phyloP scores from a whole-genome alignment of 2,888 invertebrate genomes.

The Temnothorax ravouxi region DNA sequence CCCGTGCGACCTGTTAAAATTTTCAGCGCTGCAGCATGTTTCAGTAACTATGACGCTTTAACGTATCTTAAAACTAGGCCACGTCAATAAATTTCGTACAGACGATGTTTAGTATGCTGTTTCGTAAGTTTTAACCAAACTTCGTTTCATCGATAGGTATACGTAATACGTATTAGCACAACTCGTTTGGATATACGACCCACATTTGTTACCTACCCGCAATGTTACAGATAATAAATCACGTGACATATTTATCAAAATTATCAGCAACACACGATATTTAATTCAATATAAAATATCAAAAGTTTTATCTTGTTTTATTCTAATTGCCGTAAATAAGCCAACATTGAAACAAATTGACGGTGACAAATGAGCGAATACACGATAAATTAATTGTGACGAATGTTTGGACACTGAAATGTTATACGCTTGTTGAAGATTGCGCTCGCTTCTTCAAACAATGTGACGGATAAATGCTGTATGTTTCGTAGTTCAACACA shows the following conservation, averaged over 20 bases:
- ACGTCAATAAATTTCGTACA: background rate
- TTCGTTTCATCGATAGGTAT: background rate
- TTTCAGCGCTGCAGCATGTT: conserved; percentile 35
- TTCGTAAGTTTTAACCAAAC: background rate
- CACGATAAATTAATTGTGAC: conserved; percentile 1
- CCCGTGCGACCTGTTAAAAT: conserved; percentile 38
- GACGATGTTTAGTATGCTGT: background rate
- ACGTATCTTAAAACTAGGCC: conserved; percentile 23
- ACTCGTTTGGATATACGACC: background rate
- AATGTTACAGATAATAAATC: conserved; percentile 21
- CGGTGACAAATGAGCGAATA: conserved; percentile 7
- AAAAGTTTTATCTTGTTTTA: background rate
- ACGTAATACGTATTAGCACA: background rate
- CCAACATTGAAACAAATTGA: background rate
- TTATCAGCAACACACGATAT: background rate
- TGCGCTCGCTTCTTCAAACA: conserved; percentile 10
- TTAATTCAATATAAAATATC: conserved; percentile 9
- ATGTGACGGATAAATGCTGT: conserved; percentile 8
- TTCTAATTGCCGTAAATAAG: background rate
- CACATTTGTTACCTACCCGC: background rate
- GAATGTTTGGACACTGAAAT: conserved; percentile 21
- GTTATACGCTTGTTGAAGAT: background rate
- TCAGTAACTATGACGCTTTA: conserved; percentile 29
- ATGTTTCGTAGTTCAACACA: background rate
- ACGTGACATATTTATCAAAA: background rate